Conservation (phyloP, 2,888 invertebrate species). For the Unio pictorum region DNA sequence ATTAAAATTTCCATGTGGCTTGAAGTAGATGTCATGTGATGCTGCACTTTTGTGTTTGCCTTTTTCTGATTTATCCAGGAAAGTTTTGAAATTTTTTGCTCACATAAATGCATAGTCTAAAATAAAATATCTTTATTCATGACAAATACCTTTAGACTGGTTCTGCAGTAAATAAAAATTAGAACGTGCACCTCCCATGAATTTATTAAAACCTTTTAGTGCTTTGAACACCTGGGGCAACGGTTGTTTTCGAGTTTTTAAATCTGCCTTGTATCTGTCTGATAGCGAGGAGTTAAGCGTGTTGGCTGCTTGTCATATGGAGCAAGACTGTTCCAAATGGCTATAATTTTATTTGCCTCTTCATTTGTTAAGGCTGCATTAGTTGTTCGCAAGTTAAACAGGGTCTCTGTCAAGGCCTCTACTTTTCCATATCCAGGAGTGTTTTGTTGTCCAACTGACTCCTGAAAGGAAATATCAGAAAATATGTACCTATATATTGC, state of each 20-base stretch:
- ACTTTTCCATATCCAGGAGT: conserved; percentile 9
- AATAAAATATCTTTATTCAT: too few relatives aligned
- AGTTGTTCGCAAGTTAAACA: conserved; percentile 4
- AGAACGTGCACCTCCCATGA: too few relatives aligned
- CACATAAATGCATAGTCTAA: too few relatives aligned
- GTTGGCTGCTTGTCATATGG: conserved; percentile 12
- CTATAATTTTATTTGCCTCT: conserved; percentile 10
- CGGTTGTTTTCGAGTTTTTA: conserved; percentile 7
- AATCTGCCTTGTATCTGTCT: conserved; percentile 11
- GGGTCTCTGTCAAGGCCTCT: conserved; percentile 5
- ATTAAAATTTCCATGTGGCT: too few relatives aligned
- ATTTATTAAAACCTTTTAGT: conserved; percentile 10
- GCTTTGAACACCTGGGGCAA: conserved; percentile 16
- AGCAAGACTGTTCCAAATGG: conserved; percentile 10
- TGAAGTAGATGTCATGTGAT: too few relatives aligned
- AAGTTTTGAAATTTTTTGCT: too few relatives aligned
- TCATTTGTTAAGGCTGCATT: conserved; percentile 1
- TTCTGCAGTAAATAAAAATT: too few relatives aligned
- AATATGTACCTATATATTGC: too few relatives aligned
- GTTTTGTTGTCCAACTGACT: conserved; percentile 4
- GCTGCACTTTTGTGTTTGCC: too few relatives aligned
- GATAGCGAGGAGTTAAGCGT: conserved; percentile 4
- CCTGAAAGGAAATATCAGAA: neutral
- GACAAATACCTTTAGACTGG: too few relatives aligned
- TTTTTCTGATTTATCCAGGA: too few relatives aligned